Percentiles rank a stretch among this genome's conserved stretches.
These are phyloP conservation scores for Helicoverpa zea DNA, from an alignment of 1,140 invertebrate species.

Conservation along the genomic window DNA sequence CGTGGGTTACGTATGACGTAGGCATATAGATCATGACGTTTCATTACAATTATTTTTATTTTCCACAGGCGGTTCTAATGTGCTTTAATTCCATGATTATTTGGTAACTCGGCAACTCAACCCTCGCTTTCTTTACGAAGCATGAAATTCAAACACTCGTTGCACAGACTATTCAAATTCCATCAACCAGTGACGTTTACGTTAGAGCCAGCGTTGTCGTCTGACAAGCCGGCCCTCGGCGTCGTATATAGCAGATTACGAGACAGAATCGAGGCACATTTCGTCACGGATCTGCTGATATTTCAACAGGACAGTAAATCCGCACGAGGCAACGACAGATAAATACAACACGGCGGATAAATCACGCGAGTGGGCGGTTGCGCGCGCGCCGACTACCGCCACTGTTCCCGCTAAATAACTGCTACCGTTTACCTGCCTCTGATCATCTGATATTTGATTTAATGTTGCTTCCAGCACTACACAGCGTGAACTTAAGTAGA, in stretches of 20 bases:
- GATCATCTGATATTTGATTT: conserved; percentile 85
- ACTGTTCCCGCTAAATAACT: conserved; percentile 72
- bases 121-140: neutral
- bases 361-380: conserved; percentile 78
- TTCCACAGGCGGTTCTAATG: too few species aligned
- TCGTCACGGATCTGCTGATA: conserved; percentile 79
- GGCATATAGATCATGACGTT: too few species aligned
- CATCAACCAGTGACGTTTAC: conserved; percentile 26
- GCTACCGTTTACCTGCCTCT: conserved; percentile 84
- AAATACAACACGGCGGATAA: conserved; percentile 81
- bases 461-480: conserved; percentile 68
- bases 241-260: conserved; percentile 65
- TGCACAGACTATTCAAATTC: conserved; percentile 28
- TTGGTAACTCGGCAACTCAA: neutral
- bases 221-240: conserved; percentile 44
- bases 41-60: too few species aligned
- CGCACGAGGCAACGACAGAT: conserved; percentile 58
- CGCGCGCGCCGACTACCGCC: conserved; percentile 60
- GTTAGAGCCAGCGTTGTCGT: conserved; percentile 29
- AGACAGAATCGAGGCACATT: conserved; percentile 74
- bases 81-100: neutral
- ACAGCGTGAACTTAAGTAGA: conserved; percentile 56
- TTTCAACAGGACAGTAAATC: conserved; percentile 77
- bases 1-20: too few species aligned
- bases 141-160: conserved; percentile 4